A percentile compares a stretch with the other conserved stretches of the same genome.
Conservation (phyloP, 2,888 invertebrate species). For the Capitulum mitella region DNA sequence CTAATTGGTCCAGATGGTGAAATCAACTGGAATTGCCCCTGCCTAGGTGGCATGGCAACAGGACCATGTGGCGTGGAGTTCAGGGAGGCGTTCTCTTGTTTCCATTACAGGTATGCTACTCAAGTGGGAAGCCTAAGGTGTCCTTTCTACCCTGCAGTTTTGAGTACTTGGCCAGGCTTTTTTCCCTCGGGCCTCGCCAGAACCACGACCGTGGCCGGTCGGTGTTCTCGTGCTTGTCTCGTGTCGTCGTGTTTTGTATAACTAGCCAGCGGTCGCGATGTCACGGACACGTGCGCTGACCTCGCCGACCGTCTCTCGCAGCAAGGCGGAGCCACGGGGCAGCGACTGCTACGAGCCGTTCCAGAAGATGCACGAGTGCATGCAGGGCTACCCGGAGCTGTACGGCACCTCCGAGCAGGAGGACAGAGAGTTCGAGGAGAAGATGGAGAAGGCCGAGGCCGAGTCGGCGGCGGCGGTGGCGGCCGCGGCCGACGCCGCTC, state of each 20-base stretch:
- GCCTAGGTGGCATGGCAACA: constrained; percentile 93
- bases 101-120: constrained; percentile 77
- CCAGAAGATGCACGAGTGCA: constrained; percentile 82
- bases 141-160: too few relatives aligned
- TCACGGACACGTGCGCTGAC: background rate
- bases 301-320: constrained; percentile 73
- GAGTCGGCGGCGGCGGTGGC: background rate
- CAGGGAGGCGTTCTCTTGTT: constrained; percentile 88
- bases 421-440: constrained; percentile 26
- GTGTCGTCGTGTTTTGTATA: too few relatives aligned
- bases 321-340: constrained; percentile 77
- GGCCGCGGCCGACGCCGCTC: background rate
- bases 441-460: constrained; percentile 18
- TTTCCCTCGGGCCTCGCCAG: too few relatives aligned
- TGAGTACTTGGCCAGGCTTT: too few relatives aligned
- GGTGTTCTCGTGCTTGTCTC: too few relatives aligned
- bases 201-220: too few relatives aligned
- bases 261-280: too few relatives aligned
- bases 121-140: too few relatives aligned
- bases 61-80: constrained; percentile 93
- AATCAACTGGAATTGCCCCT: constrained; percentile 96
- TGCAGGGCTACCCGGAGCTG: constrained; percentile 74
- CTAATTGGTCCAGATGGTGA: constrained; percentile 74
- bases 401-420: constrained; percentile 56
- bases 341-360: constrained; percentile 87